Percentiles rank a stretch among this genome's conserved stretches.
Conservation (phyloP, 2,113 vertebrate species). For the Acinonyx jubatus region DNA sequence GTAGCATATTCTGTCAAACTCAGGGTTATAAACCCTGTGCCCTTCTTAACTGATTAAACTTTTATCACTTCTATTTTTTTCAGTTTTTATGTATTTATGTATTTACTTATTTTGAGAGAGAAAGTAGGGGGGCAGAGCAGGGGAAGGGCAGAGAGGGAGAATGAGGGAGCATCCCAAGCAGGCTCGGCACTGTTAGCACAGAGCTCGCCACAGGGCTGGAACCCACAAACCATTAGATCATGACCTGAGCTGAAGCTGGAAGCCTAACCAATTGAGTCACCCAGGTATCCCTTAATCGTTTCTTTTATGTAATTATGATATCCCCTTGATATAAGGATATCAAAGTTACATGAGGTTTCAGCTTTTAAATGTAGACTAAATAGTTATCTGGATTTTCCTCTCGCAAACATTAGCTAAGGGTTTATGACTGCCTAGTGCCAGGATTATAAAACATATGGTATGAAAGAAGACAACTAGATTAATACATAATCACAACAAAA, state of each 20-base stretch:
- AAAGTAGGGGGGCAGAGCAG: too few relatives aligned
- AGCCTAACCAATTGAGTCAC: too few relatives aligned
- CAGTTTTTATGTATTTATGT: too few relatives aligned
- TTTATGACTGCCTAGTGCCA: not conserved
- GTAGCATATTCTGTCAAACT: not conserved
- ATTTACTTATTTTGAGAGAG: too few relatives aligned
- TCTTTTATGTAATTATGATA: not conserved
- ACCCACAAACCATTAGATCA: too few relatives aligned
- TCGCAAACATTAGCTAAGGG: not conserved
- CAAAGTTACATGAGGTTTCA: not conserved
- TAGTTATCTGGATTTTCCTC: not conserved
- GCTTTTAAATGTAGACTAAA: not conserved
- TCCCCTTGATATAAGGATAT: not conserved
- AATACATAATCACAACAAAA: not conserved
- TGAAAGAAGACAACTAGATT: not conserved
- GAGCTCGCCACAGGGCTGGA: too few relatives aligned
- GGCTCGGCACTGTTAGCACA: too few relatives aligned
- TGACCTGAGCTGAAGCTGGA: too few relatives aligned
- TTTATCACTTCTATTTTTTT: not conserved
- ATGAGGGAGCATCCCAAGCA: too few relatives aligned
- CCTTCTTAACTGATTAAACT: not conserved
- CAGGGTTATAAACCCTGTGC: not conserved
- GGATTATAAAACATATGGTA: not conserved
- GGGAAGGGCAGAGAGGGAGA: too few relatives aligned
- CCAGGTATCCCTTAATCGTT: not conserved